These are phyloP conservation scores for Sphecodes monilicornis DNA, from an alignment of 2,888 invertebrate species.

Conservation along the genomic window DNA sequence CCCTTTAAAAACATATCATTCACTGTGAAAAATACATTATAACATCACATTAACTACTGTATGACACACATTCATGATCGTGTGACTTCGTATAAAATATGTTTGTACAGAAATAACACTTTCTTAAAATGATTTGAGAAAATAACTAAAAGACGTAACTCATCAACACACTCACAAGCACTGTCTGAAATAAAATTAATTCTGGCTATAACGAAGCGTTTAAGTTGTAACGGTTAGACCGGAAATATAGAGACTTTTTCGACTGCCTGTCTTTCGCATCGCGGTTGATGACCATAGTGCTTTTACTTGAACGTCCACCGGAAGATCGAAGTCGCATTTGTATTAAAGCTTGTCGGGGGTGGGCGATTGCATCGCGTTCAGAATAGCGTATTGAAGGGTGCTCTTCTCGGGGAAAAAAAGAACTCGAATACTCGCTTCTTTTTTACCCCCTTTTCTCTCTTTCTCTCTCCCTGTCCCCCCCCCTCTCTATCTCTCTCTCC, in stretches of 20 bases:
- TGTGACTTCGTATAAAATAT: neutral
- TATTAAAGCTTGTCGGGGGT: slow-evolving; percentile 2
- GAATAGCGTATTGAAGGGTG: slow-evolving; percentile 43
- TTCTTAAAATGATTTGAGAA: too few relatives aligned
- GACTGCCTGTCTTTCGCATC: too few relatives aligned
- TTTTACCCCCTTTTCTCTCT: neutral
- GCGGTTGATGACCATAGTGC: slow-evolving; percentile 7
- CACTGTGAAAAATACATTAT: too few relatives aligned
- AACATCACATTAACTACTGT: neutral
- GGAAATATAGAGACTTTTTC: too few relatives aligned
- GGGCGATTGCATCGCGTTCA: slow-evolving; percentile 27
- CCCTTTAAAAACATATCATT: too few relatives aligned
- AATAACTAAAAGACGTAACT: too few relatives aligned
- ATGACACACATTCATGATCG: neutral
- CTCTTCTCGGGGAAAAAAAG: slow-evolving; percentile 36
- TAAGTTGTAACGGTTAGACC: too few relatives aligned
- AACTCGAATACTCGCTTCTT: slow-evolving; percentile 39
- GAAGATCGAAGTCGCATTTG: slow-evolving; percentile 32
- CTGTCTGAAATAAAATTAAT: too few relatives aligned
- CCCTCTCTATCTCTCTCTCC: neutral
- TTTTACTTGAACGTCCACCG: neutral
- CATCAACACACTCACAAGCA: too few relatives aligned
- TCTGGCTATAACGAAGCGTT: too few relatives aligned
- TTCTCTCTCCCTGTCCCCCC: neutral
- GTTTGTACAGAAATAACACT: neutral